phyloP scores from a whole-genome alignment of 2,888 invertebrate species.

The Slavum lentiscoides region DNA sequence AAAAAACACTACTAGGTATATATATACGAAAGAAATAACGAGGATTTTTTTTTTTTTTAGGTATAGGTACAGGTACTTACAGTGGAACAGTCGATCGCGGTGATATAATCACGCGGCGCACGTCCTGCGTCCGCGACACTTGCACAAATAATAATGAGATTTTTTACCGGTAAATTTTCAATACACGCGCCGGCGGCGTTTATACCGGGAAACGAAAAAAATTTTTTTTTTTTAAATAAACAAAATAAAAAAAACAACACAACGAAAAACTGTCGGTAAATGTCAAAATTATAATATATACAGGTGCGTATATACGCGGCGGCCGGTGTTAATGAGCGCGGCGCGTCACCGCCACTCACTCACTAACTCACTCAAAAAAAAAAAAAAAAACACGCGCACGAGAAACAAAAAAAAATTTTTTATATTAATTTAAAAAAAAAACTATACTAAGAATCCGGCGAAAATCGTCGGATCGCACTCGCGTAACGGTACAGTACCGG shows the following conservation, averaged over 20 bases:
- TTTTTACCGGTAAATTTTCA: constrained; percentile 33
- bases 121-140: constrained; percentile 50
- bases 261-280: constrained; percentile 29
- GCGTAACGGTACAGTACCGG: not conserved
- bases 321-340: constrained; percentile 9
- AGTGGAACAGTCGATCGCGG: constrained; percentile 22
- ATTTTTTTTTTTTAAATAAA: not conserved
- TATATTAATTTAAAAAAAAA: not conserved
- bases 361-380: not conserved
- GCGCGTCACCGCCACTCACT: constrained; percentile 2
- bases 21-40: too few species aligned
- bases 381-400: not conserved
- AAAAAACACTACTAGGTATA: too few species aligned
- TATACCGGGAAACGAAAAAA: constrained; percentile 19
- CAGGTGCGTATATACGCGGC: constrained; percentile 18
- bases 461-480: constrained; percentile 33
- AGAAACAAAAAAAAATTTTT: too few species aligned
- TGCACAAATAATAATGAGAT: constrained; percentile 49
- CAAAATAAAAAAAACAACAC: constrained; percentile 7
- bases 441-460: constrained; percentile 15
- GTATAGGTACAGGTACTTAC: constrained; percentile 42
- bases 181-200: constrained; percentile 20
- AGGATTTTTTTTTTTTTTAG: too few species aligned
- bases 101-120: constrained; percentile 11
- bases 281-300: constrained; percentile 43